Evolutionary conservation across 2,113 vertebrate species (phyloP).

Genomic region (Charadrius vociferus): DNA sequence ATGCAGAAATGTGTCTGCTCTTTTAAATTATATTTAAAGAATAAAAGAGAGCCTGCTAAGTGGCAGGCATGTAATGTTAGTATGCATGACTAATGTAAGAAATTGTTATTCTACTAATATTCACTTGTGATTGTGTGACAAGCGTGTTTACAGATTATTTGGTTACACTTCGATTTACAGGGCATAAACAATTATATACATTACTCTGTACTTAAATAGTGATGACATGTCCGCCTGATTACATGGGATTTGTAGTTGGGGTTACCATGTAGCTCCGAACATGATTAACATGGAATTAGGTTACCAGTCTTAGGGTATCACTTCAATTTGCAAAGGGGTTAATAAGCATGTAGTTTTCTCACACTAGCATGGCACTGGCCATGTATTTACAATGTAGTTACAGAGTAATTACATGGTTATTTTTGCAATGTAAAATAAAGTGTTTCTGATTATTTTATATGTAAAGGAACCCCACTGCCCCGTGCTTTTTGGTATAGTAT

Average conservation of each 20-base stretch:
- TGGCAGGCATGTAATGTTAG: constrained; percentile 89
- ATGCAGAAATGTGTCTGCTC: constrained; percentile 84
- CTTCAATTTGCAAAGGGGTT: constrained; percentile 67
- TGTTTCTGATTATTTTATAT: constrained; percentile 90
- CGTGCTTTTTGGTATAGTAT: constrained; percentile 88
- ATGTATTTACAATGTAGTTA: constrained; percentile 79
- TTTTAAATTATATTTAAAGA: constrained; percentile 84
- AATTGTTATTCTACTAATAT: constrained; percentile 93
- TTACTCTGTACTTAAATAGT: constrained; percentile 76
- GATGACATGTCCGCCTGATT: constrained; percentile 68
- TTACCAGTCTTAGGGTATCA: constrained; percentile 68
- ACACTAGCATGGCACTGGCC: constrained; percentile 76
- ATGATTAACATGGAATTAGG: constrained; percentile 73
- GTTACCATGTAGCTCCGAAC: constrained; percentile 78
- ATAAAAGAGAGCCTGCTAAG: constrained; percentile 77
- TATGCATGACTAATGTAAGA: constrained; percentile 97
- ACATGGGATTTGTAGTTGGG: constrained; percentile 73
- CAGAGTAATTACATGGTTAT: constrained; percentile 85
- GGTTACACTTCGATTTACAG: constrained; percentile 85
- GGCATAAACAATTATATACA: constrained; percentile 82
- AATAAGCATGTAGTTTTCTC: constrained; percentile 71
- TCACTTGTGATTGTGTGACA: constrained; percentile 94
- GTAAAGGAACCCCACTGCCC: constrained; percentile 85
- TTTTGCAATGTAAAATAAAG: constrained; percentile 87
- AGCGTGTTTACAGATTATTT: constrained; percentile 95